Base-by-base conservation (phyloP, 2,888 invertebrate species). In the Halocaridina rubra region DNA sequence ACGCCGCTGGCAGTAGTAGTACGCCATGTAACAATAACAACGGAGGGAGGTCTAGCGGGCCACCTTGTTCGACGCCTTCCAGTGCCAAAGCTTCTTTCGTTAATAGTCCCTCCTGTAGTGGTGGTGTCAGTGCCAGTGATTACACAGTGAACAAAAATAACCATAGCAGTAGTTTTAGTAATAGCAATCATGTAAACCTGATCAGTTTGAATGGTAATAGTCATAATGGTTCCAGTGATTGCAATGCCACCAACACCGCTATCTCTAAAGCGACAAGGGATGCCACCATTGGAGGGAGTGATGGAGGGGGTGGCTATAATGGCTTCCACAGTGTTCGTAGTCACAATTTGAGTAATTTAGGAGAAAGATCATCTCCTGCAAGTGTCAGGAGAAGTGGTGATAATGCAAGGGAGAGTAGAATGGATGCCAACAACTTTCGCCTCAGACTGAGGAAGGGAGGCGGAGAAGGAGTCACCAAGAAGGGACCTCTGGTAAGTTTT, bases 381-480 rank as follows among this genome's bases (percentile, higher is more conserved):
- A 72, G 57, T 61, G 59, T 27, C 32, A 29, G 82, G n/a, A 61
- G 30, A 61, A 76, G 67, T n/a, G 69, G 79, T 7, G 84, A 81
- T 22, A 64, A 46, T 29, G 46, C 59, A 46, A 78, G 78, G 61
- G 59, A 79, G 75, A 75, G 75, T 79, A 74, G 84, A 74, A 84
- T 84, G 84, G 84, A 84, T 74, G 71, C 84, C 33, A 57, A 53
- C 74, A 64, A 24, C 67, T 80, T 84, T 79, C 78, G 84, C 53
- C 79, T 84, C 16, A 46, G 84, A n/a, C 75, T 84, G 1, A 19
- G 84, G 57, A 84, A 84, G 74, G 79, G 84, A n/a, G 74, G 80
- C 32, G 80, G 79, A 46, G 84, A 84, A 39, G 84, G 84, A n/a
- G 84, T 84, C 79, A 84, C 84, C 29, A 84, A 84, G 24, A 84